Evolutionary conservation across 1,140 invertebrate genomes (phyloP).

Genomic region (Leucophenga varia): DNA sequence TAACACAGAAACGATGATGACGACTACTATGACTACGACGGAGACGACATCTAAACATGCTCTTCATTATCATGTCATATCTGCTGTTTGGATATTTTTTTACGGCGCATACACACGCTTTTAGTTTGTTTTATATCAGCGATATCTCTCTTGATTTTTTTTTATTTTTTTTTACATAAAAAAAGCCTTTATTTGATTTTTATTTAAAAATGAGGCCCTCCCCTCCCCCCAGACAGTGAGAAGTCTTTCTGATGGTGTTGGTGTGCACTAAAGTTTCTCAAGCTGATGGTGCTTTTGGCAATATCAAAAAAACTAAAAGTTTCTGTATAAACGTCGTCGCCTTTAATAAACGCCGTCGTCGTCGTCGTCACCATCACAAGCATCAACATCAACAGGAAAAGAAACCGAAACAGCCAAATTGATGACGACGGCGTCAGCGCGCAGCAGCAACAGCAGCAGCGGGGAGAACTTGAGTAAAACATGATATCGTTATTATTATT

Average conservation of each 20-base stretch:
- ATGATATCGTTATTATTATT: slow-evolving; percentile 56
- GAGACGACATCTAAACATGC: slow-evolving; percentile 40
- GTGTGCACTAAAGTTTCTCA: no score
- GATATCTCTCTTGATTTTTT: no score
- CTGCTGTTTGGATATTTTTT: no score
- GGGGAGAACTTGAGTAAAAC: slow-evolving; percentile 28
- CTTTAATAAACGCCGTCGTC: slow-evolving; percentile 24
- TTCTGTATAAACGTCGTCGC: no score
- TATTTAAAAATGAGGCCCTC: no score
- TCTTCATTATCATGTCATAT: slow-evolving; percentile 51
- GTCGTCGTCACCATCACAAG: slow-evolving; percentile 27
- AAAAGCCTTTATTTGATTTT: no score
- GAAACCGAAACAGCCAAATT: not conserved
- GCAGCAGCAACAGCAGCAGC: slow-evolving; percentile 24
- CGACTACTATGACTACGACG: slow-evolving; percentile 26
- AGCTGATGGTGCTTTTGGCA: no score
- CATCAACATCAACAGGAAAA: not conserved
- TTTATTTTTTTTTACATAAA: no score
- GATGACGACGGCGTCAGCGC: not conserved
- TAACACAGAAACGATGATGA: slow-evolving; percentile 21
- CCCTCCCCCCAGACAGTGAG: no score
- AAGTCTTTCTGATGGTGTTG: no score
- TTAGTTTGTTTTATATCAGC: no score
- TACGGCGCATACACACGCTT: no score
- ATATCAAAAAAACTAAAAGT: slow-evolving; percentile 5